phyloP scores from a whole-genome alignment of 2,888 invertebrate species.

The Melanostoma scalare region DNA sequence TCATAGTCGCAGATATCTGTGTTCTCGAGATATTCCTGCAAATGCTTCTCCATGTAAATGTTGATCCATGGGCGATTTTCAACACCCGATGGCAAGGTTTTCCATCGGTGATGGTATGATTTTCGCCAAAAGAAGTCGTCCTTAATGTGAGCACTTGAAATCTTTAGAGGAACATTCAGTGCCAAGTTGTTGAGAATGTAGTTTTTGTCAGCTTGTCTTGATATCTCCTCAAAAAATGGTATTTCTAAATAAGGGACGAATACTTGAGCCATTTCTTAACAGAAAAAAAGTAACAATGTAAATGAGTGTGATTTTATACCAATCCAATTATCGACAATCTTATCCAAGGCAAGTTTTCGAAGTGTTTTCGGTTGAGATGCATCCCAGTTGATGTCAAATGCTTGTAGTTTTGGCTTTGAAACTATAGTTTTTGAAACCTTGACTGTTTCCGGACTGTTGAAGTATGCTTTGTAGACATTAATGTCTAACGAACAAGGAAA shows the following conservation, averaged over 20 bases:
- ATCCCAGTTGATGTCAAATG: slow-evolving; percentile 74
- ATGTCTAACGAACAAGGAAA: slow-evolving; percentile 80
- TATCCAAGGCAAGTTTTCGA: slow-evolving; percentile 79
- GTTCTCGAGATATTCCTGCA: slow-evolving; percentile 81
- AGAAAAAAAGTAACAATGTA: not conserved
- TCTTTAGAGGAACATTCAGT: slow-evolving; percentile 79
- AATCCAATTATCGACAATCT: slow-evolving; percentile 79
- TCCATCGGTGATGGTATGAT: slow-evolving; percentile 80
- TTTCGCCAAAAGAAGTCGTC: slow-evolving; percentile 81
- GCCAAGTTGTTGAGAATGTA: slow-evolving; percentile 80
- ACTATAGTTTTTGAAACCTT: slow-evolving; percentile 75
- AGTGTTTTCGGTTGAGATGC: slow-evolving; percentile 78
- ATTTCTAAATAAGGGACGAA: slow-evolving; percentile 74
- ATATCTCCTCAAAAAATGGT: slow-evolving; percentile 78
- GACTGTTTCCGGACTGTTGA: slow-evolving; percentile 75
- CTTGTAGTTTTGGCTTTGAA: slow-evolving; percentile 66
- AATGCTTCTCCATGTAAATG: slow-evolving; percentile 82
- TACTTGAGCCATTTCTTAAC: too few relatives aligned
- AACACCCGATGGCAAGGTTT: slow-evolving; percentile 68
- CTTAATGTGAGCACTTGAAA: slow-evolving; percentile 79
- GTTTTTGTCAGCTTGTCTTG: slow-evolving; percentile 79
- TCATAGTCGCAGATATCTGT: slow-evolving; percentile 80
- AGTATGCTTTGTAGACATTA: slow-evolving; percentile 80
- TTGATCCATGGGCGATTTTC: slow-evolving; percentile 79
- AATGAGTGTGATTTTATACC: slow-evolving; percentile 64